phyloP scores from a whole-genome alignment of 2,888 invertebrate genomes.

The Tenthredo mesomela region DNA sequence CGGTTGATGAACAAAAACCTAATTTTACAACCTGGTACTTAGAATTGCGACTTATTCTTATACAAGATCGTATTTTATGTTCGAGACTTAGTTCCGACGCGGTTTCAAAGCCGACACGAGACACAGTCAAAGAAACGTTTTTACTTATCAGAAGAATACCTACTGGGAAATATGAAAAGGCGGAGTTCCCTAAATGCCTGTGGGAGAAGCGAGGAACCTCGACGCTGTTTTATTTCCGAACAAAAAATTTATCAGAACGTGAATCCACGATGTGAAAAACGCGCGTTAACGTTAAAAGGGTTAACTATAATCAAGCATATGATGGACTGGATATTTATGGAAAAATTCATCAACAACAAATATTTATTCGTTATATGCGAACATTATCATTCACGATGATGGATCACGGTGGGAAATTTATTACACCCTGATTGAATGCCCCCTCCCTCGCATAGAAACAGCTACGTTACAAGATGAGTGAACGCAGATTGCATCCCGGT shows the following conservation, averaged over 20 bases:
- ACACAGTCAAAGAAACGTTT: neutral
- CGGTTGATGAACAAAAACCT: conserved; percentile 20
- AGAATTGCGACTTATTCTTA: neutral
- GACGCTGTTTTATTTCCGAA: neutral
- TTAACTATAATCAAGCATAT: neutral
- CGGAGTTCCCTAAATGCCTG: neutral
- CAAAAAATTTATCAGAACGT: neutral
- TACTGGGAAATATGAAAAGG: neutral
- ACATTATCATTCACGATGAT: conserved; percentile 68
- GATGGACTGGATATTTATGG: neutral
- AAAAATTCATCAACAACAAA: neutral
- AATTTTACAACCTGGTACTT: neutral
- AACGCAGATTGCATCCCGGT: conserved; percentile 59
- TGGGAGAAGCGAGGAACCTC: neutral
- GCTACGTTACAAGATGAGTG: conserved; percentile 53
- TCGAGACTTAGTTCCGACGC: neutral
- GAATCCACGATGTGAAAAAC: neutral
- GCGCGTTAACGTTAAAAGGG: neutral
- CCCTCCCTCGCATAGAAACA: neutral
- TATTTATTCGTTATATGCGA: neutral
- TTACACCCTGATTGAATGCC: conserved; percentile 69
- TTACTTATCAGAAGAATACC: neutral
- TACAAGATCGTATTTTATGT: neutral
- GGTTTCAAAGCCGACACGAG: neutral
- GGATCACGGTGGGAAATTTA: conserved; percentile 68